A percentile compares a stretch with the other conserved stretches of the same genome.
Conservation (phyloP, 2,888 invertebrate genomes). For the Meliscaeva auricollis region DNA sequence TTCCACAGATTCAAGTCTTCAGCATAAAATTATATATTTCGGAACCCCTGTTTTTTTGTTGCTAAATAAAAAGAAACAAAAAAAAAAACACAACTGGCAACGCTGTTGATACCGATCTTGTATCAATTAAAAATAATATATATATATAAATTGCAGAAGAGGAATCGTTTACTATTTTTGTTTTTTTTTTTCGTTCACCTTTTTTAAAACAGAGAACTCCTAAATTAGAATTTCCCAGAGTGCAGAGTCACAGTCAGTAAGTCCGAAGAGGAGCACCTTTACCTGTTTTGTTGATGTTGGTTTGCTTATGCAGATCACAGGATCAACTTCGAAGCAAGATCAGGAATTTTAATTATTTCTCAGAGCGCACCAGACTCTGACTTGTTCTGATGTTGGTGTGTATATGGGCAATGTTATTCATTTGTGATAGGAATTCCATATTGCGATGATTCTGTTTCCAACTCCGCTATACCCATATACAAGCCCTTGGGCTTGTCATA, state of each 20-base stretch:
- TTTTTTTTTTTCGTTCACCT: slow-evolving; percentile 9
- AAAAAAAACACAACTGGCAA: slow-evolving; percentile 13
- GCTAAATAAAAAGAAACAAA: too few relatives aligned
- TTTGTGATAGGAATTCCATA: slow-evolving; percentile 72
- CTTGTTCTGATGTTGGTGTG: slow-evolving; percentile 10
- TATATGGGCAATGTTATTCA: slow-evolving; percentile 39
- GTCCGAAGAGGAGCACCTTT: not conserved
- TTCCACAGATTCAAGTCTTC: not conserved
- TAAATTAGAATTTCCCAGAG: slow-evolving; percentile 69
- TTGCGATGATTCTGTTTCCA: slow-evolving; percentile 53
- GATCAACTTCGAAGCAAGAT: slow-evolving; percentile 56
- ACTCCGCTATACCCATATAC: slow-evolving; percentile 9
- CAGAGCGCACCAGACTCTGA: slow-evolving; percentile 39
- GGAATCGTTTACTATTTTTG: slow-evolving; percentile 39
- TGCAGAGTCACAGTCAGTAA: slow-evolving; percentile 32
- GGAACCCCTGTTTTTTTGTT: too few relatives aligned
- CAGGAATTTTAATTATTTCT: slow-evolving; percentile 74
- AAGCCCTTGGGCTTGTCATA: slow-evolving; percentile 73
- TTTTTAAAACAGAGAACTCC: slow-evolving; percentile 37
- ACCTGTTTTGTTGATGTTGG: slow-evolving; percentile 43
- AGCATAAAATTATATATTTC: not conserved
- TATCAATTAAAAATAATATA: slow-evolving; percentile 73
- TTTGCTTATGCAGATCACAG: slow-evolving; percentile 72
- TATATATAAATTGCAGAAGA: slow-evolving; percentile 56
- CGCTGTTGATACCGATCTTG: slow-evolving; percentile 45